Evolutionary conservation across 2,113 vertebrate genomes (phyloP).

Genomic region (Festucalex cinctus): DNA sequence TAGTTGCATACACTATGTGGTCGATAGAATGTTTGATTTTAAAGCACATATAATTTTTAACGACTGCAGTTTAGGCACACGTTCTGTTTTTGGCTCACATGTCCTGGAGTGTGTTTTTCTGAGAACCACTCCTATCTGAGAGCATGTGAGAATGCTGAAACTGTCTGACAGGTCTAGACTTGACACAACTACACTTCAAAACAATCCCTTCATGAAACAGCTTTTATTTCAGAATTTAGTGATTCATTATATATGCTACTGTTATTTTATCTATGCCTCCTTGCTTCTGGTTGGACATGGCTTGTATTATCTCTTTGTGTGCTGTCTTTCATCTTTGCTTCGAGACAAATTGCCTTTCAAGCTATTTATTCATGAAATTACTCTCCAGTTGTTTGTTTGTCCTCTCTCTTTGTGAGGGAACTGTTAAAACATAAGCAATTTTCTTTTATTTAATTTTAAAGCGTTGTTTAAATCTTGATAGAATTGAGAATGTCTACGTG

Average conservation of each 20-base stretch:
- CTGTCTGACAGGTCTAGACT: not conserved
- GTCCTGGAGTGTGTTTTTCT: too few relatives aligned
- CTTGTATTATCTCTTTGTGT: constrained; percentile 33
- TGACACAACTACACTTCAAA: not conserved
- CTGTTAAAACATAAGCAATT: not conserved
- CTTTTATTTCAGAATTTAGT: not conserved
- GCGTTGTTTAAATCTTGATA: not conserved
- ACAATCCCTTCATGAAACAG: constrained; percentile 19
- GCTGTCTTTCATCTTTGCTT: constrained; percentile 58
- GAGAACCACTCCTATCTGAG: not conserved
- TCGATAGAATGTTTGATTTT: too few relatives aligned
- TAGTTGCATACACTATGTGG: too few relatives aligned
- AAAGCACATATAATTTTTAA: too few relatives aligned
- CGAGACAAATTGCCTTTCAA: constrained; percentile 20
- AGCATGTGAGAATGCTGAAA: not conserved
- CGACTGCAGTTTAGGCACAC: too few relatives aligned
- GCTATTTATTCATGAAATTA: constrained; percentile 34
- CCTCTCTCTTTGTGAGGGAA: constrained; percentile 4
- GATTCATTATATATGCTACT: not conserved
- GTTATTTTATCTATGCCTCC: not conserved
- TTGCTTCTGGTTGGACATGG: constrained; percentile 33
- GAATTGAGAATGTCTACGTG: not conserved
- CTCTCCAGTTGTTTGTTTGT: not conserved
- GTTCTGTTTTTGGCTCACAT: too few relatives aligned
- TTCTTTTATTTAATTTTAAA: not conserved